Conservation (phyloP, 1,140 invertebrate species). For the Hetaerina americana region DNA sequence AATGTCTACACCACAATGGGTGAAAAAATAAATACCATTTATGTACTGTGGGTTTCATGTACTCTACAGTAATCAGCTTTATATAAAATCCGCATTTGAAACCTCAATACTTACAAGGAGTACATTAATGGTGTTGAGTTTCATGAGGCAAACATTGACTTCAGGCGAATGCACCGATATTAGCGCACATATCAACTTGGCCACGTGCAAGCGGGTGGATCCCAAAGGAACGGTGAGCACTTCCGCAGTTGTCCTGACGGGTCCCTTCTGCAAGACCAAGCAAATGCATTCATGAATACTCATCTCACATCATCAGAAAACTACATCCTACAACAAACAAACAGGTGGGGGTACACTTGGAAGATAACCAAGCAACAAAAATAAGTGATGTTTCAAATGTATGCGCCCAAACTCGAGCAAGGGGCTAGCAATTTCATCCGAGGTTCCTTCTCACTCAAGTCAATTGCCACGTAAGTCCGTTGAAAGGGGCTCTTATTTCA, state of each 20-base stretch:
- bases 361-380: conserved; percentile 8
- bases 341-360: not conserved
- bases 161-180: conserved; percentile 48
- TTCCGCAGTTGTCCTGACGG: conserved; percentile 50
- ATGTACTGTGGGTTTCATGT: no score
- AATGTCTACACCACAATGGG: no score
- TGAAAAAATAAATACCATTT: no score
- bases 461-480: no score
- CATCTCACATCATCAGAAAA: not conserved
- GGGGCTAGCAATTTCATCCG: no score
- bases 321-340: not conserved
- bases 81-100: no score
- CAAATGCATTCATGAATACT: not conserved
- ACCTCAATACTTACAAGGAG: conserved; percentile 45
- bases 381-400: no score
- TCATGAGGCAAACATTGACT: conserved; percentile 36
- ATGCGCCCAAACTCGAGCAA: no score
- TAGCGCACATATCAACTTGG: conserved; percentile 54
- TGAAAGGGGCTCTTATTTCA: no score
- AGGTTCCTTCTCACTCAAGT: no score
- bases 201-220: conserved; percentile 57
- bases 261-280: conserved; percentile 32
- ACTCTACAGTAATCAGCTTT: no score
- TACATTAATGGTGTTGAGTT: conserved; percentile 43
- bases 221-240: conserved; percentile 58